Percentiles rank a stretch among this genome's conserved stretches.
phyloP scores from a whole-genome alignment of 2,113 vertebrate genomes.

The Cyprinodon tularosa region DNA sequence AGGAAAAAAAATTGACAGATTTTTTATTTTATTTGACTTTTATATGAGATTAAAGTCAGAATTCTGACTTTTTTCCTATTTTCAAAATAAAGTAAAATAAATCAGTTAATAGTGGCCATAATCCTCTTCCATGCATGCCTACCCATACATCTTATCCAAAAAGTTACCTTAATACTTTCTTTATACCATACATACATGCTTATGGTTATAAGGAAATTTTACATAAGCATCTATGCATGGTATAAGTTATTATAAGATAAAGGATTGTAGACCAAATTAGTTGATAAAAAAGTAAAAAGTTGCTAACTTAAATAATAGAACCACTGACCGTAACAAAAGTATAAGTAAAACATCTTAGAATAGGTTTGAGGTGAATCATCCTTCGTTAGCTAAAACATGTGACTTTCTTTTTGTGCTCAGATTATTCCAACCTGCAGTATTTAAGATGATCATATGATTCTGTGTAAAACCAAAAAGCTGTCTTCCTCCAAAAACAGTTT shows the following conservation, averaged over 20 bases:
- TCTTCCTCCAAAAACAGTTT: slow-evolving; percentile 23
- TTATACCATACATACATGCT: background rate
- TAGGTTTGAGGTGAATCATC: background rate
- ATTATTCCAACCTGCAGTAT: background rate
- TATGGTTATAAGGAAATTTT: background rate
- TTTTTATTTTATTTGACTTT: too few relatives aligned
- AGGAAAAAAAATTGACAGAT: too few relatives aligned
- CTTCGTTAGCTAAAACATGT: slow-evolving; percentile 23
- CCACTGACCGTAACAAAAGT: background rate
- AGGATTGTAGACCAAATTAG: background rate
- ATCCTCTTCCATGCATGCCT: too few relatives aligned
- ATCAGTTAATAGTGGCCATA: too few relatives aligned
- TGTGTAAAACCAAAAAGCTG: slow-evolving; percentile 6
- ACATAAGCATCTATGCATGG: too few relatives aligned
- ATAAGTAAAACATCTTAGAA: background rate
- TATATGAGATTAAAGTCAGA: too few relatives aligned
- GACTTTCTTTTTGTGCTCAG: slow-evolving; percentile 32
- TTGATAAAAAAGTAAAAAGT: background rate
- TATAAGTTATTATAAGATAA: too few relatives aligned
- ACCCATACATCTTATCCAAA: too few relatives aligned
- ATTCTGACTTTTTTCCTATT: too few relatives aligned
- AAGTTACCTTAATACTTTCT: too few relatives aligned
- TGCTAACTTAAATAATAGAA: background rate
- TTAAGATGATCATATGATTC: background rate
- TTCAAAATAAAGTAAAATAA: too few relatives aligned